Percentiles rank a stretch among this genome's conserved stretches.
These are phyloP conservation scores for Poeciliopsis turrubarensis DNA, from an alignment of 2,113 vertebrate genomes.

Conservation along the genomic window DNA sequence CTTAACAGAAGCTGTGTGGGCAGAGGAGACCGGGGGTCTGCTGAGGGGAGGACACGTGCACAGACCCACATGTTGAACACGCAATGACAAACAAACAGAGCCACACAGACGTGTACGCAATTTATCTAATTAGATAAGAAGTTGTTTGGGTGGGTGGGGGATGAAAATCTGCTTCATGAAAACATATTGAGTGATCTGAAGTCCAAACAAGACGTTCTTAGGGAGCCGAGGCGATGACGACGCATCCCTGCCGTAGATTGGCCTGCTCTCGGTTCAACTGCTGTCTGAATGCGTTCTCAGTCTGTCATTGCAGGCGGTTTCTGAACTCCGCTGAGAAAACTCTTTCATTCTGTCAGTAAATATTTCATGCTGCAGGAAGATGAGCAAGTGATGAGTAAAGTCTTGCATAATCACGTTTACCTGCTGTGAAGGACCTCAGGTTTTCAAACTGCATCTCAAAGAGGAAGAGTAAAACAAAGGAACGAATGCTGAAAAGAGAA, in stretches of 20 bases:
- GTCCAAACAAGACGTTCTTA: constrained; percentile 15
- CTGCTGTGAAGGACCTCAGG: not conserved
- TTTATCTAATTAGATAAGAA: constrained; percentile 31
- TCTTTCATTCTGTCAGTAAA: constrained; percentile 45
- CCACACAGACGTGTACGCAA: constrained; percentile 1
- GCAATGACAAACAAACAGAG: not conserved
- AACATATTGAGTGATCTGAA: constrained; percentile 41
- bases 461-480: not conserved
- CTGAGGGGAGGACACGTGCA: constrained; percentile 6
- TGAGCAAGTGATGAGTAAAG: constrained; percentile 22
- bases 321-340: constrained; percentile 35
- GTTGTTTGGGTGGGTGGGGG: not conserved
- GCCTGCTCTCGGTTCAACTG: constrained; percentile 37
- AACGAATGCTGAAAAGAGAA: not conserved
- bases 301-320: constrained; percentile 23
- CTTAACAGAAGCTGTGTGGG: constrained; percentile 35
- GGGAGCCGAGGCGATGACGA: constrained; percentile 39
- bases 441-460: constrained; percentile 15
- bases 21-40: not conserved
- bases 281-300: constrained; percentile 40
- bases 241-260: constrained; percentile 8
- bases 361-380: constrained; percentile 36
- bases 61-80: not conserved
- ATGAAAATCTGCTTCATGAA: constrained; percentile 31
- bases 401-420: constrained; percentile 38